Evolutionary conservation across 2,888 invertebrate species (phyloP).

Genomic region (Lithophane semibrunnea): DNA sequence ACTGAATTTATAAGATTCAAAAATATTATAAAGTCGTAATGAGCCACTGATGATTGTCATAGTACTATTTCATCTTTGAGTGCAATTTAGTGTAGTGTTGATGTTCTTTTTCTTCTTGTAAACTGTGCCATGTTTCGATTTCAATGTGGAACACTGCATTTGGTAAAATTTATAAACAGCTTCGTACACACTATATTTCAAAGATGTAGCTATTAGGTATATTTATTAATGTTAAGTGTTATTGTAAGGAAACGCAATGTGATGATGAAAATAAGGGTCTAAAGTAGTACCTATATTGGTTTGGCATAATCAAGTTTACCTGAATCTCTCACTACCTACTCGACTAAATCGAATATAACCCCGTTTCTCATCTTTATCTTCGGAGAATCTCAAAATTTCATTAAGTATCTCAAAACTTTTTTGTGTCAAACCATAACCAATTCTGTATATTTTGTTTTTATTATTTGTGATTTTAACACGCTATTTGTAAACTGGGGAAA

Average conservation of each 20-base stretch:
- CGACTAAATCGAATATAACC: constrained; percentile 24
- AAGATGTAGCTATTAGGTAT: constrained; percentile 74
- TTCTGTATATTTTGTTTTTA: constrained; percentile 77
- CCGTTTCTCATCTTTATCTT: constrained; percentile 22
- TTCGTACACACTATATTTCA: constrained; percentile 69
- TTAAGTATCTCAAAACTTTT: constrained; percentile 44
- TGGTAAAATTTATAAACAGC: constrained; percentile 65
- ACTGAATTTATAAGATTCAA: constrained; percentile 63
- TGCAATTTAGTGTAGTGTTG: constrained; percentile 80
- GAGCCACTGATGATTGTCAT: constrained; percentile 56
- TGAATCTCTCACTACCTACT: constrained; percentile 68
- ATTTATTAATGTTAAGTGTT: constrained; percentile 78
- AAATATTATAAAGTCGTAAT: constrained; percentile 56
- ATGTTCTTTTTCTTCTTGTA: constrained; percentile 71
- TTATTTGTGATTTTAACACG: constrained; percentile 77
- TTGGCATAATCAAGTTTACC: constrained; percentile 80
- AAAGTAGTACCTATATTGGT: constrained; percentile 83
- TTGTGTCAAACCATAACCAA: constrained; percentile 66
- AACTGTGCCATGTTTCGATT: constrained; percentile 83
- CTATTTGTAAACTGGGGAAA: constrained; percentile 83
- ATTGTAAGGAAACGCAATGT: constrained; percentile 87
- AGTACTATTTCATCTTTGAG: constrained; percentile 69
- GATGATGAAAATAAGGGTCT: constrained; percentile 88
- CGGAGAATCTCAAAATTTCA: constrained; percentile 67
- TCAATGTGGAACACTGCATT: constrained; percentile 70